Evolutionary conservation across 2,888 invertebrate genomes (phyloP), one percentile per base, ranked within the genome.

Genomic region (Hipparchia sbordonii): DNA sequence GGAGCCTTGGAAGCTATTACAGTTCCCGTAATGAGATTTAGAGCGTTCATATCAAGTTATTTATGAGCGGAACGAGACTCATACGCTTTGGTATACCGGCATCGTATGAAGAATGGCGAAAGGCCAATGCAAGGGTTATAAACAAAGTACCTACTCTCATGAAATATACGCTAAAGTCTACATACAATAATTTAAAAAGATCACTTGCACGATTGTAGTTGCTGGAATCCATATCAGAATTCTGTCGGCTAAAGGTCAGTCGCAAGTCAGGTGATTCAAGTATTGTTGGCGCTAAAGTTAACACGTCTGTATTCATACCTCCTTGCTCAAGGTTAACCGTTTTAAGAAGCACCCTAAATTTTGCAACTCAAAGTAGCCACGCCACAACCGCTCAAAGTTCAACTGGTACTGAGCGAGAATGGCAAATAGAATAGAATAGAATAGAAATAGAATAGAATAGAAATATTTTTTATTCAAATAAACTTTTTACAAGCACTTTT

Each of bases 41-140:
- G 88, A 91, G 88, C 89, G 89, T 86, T 91, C 89, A 92, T 91
- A 91, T 89, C 89, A 90, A 88, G 91, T 91, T 91, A 92, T 91
- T 91, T 91, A 91, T 90, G 89, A 86, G 84, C 82, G 83, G 84
- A 85, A 85, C 85, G 86, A 85, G 86, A 85, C 79, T 79, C 74
- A 74, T 74, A 74, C 74, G 77, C 74, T 75, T 75, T 76, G 76
- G 75, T 76, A 72, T 70, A 77, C 75, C 73, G 77, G 75, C 72
- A 71, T 73, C 66, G 67, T 54, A 63, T 67, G 46, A 68, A 57
- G 68, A 62, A 72, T 62, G 68, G 70, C 56, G 70, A 56, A 54
- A 70, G 39, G 59, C 39, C 59, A 39, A 39, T 60, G 69, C 45
- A 65, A 65, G 65, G 62, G 63, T 69, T 57, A 52, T 69, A 69